Base-by-base conservation (phyloP, 2,888 invertebrate species). In the Phyllotreta striolata region DNA sequence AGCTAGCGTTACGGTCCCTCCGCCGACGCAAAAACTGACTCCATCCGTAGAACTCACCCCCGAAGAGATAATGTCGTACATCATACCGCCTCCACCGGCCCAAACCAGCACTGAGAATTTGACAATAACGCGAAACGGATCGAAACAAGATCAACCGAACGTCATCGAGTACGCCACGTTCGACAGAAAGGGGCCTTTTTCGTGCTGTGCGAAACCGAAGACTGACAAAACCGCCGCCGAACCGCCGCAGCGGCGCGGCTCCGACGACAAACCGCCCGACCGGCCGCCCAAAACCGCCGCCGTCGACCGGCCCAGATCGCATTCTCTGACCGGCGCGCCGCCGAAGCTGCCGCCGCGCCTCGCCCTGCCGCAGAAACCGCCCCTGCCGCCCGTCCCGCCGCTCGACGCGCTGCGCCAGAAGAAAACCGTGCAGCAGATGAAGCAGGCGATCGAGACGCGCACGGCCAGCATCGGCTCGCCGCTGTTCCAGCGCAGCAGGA, bases 11-110 rank as follows among this genome's bases (percentile, higher is more conserved):
- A 88, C 89, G 5, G 89, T 95, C 67, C 92, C 89, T 43, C 93
- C 95, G 9, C 94, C 95, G 0, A 90, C 89, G 0, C 88, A 89
- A 55, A 89, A 86, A 79, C 84, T 89, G 1, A 90, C 90, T 1
- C 90, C 91, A 6, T 90, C 91, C 7, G 88, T 91, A 73, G 91
- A 91, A 78, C 82, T 92, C 51, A 92, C 91, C 0, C 90, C 91
- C 0, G 92, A 93, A 80, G 91, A 93, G 82, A 91, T 93, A 51
- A 89, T 91, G 84, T 91, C 92, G 0, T 92, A 89, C 73, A 93
- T 93, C 66, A 93, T 93, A 77, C 93, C 93, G 14, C 91, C 90
- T 3, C 92, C 92, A 0, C 91, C 91, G 55, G 73, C 73, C 56
- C 77, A 76, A 40, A 40, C 54, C 8, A 72, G 65, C 52, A 59